These are phyloP conservation scores for Andrena cerasifolii DNA, from an alignment of 1,140 invertebrate species.

Conservation along the genomic window DNA sequence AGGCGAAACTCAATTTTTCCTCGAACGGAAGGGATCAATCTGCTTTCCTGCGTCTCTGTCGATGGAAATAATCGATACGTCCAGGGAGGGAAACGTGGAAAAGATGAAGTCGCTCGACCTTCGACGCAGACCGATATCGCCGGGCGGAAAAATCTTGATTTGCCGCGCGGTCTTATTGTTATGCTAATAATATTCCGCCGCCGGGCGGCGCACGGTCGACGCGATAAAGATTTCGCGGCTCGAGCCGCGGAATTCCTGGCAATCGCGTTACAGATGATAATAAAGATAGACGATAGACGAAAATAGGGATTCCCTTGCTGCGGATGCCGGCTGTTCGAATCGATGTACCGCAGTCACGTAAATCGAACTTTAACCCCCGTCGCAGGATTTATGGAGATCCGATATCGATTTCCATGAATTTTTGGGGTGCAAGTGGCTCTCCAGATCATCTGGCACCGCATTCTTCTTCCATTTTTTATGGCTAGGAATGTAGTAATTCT, in stretches of 20 bases:
- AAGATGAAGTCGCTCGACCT: background rate
- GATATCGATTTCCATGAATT: constrained; percentile 18
- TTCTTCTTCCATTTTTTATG: no score
- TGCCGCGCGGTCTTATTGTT: constrained; percentile 26
- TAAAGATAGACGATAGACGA: constrained; percentile 37
- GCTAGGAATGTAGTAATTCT: background rate
- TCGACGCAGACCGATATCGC: constrained; percentile 7
- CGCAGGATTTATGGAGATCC: constrained; percentile 7
- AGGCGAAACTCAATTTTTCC: no score
- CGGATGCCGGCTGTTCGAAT: background rate
- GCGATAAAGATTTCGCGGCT: constrained; percentile 31
- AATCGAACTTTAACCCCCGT: constrained; percentile 12
- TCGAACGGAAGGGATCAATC: background rate
- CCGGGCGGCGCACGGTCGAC: background rate
- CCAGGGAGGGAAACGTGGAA: background rate
- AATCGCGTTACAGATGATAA: constrained; percentile 45
- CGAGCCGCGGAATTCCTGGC: constrained; percentile 31
- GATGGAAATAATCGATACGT: background rate
- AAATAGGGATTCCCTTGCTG: constrained; percentile 6
- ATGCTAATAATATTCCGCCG: constrained; percentile 33
- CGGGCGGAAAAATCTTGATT: constrained; percentile 31
- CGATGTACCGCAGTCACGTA: constrained; percentile 17
- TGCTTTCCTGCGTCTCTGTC: no score
- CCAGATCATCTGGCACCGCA: background rate
- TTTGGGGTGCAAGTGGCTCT: background rate